phyloP scores from a whole-genome alignment of 1,140 invertebrate species.

The Andricus grossulariae region DNA sequence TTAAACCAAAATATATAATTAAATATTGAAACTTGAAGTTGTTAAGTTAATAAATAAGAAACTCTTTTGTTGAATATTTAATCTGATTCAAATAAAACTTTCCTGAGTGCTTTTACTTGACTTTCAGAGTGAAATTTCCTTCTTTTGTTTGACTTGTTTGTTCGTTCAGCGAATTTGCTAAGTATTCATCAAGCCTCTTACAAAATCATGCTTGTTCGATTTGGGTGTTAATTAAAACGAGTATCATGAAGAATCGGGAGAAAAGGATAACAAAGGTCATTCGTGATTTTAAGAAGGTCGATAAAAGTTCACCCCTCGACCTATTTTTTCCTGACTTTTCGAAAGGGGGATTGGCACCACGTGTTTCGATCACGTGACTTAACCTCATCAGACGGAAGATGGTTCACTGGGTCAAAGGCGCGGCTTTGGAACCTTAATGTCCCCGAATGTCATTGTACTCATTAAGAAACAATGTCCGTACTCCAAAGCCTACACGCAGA shows the following conservation, averaged over 20 bases:
- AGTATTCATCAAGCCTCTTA: not conserved
- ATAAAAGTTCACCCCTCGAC: constrained; percentile 29
- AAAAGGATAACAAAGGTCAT: not conserved
- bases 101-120: not conserved
- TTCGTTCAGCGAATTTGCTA: too few species aligned
- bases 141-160: not conserved
- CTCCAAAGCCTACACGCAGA: constrained; percentile 1
- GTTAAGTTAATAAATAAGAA: too few species aligned
- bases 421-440: constrained; percentile 19
- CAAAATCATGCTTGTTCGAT: not conserved
- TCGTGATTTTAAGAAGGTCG: constrained; percentile 20
- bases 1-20: too few species aligned
- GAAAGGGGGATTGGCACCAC: constrained; percentile 3
- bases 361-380: constrained; percentile 18
- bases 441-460: constrained; percentile 25
- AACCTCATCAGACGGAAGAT: not conserved
- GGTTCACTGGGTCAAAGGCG: constrained; percentile 21
- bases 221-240: constrained; percentile 16
- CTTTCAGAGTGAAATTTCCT: not conserved
- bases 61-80: too few species aligned
- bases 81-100: too few species aligned
- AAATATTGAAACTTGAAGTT: too few species aligned
- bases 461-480: constrained; percentile 21
- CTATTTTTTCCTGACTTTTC: constrained; percentile 6
- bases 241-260: not conserved